Conservation (phyloP, 35 echinoderm and acorn worm genomes). For the Ptychodera flava region DNA sequence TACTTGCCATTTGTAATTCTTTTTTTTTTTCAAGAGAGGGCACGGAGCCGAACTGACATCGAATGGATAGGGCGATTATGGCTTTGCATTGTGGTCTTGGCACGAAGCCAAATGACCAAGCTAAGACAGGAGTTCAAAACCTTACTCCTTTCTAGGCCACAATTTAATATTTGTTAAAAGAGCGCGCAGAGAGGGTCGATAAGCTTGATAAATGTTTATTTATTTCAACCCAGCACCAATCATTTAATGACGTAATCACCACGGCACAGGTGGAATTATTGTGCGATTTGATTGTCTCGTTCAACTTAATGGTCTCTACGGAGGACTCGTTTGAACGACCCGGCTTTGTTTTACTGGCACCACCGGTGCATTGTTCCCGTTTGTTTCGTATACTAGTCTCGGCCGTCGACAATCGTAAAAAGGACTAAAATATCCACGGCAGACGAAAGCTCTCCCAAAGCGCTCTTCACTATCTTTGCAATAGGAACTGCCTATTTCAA, state of each 20-base stretch:
- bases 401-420: not conserved
- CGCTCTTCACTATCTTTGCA: not conserved
- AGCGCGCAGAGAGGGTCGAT: not conserved
- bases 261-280: not conserved
- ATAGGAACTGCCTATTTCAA: not conserved
- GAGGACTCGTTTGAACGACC: not conserved
- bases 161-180: not conserved
- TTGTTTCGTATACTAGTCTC: not conserved
- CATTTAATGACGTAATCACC: not conserved
- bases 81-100: not conserved
- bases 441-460: not conserved
- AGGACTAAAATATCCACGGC: not conserved
- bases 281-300: not conserved
- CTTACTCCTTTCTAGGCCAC: not conserved
- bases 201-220: not conserved
- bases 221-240: not conserved
- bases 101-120: not conserved
- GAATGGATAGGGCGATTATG: not conserved
- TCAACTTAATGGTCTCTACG: not conserved
- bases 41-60: not conserved
- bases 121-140: not conserved
- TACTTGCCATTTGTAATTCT: not conserved
- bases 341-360: too few relatives aligned
- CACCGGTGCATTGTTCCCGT: not conserved
- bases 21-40: not conserved